Conservation (phyloP, 2,113 vertebrate species). For the Cricetomys ansorgei region DNA sequence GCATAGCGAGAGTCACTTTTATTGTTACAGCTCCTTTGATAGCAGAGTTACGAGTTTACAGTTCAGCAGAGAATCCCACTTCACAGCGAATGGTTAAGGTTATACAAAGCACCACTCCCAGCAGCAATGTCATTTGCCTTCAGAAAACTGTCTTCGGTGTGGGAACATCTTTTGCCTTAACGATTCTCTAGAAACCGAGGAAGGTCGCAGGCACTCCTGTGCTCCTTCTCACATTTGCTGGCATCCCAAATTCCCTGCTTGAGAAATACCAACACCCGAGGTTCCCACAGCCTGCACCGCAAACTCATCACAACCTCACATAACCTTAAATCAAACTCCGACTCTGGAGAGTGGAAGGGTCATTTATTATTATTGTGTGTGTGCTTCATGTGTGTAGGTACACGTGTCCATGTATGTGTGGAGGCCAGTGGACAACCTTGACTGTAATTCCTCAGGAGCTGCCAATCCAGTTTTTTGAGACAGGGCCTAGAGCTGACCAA, state of each 20-base stretch:
- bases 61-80: background rate
- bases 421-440: background rate
- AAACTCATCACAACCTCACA: background rate
- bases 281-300: background rate
- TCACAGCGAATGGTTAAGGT: too few relatives aligned
- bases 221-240: background rate
- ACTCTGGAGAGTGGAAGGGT: background rate
- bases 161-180: background rate
- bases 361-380: background rate
- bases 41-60: background rate
- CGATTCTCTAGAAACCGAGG: background rate
- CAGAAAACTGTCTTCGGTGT: background rate
- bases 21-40: background rate
- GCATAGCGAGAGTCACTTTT: background rate
- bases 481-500: background rate
- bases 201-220: too few relatives aligned
- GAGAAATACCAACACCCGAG: background rate
- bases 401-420: background rate
- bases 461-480: background rate
- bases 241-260: background rate
- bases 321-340: background rate
- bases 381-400: too few relatives aligned
- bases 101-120: background rate
- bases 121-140: background rate
- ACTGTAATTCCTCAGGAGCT: too few relatives aligned